Conservation (phyloP, 2,888 invertebrate genomes). For the Pilophorus perplexus region DNA sequence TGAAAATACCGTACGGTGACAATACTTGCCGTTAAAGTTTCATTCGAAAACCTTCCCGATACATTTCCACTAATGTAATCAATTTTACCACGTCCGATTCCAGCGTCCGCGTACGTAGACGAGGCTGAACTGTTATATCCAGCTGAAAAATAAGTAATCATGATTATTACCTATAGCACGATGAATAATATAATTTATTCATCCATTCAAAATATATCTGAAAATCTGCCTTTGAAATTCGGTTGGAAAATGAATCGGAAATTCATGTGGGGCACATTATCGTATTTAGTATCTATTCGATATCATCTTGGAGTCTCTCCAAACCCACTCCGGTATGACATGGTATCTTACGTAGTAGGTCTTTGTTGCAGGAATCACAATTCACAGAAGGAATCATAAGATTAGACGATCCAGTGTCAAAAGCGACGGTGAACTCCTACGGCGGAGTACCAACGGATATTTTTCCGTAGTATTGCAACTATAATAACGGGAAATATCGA, state of each 20-base stretch:
- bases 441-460: slow-evolving; percentile 15
- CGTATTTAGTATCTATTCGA: too few relatives aligned
- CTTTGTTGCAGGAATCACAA: slow-evolving; percentile 2
- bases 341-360: too few relatives aligned
- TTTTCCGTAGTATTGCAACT: slow-evolving; percentile 1
- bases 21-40: slow-evolving; percentile 16
- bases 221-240: too few relatives aligned
- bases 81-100: not conserved
- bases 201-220: not conserved
- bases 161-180: too few relatives aligned
- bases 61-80: slow-evolving; percentile 13
- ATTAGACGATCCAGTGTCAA: slow-evolving; percentile 33
- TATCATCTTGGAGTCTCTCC: too few relatives aligned
- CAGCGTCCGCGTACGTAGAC: not conserved
- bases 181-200: too few relatives aligned
- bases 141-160: too few relatives aligned
- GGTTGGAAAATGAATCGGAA: too few relatives aligned
- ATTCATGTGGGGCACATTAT: too few relatives aligned
- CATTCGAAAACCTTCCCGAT: slow-evolving; percentile 7
- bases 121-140: slow-evolving; percentile 10
- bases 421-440: slow-evolving; percentile 18
- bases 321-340: too few relatives aligned
- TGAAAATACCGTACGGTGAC: not conserved
- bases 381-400: slow-evolving; percentile 11
- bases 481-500: not conserved